These are phyloP conservation scores for Geotrupes spiniger DNA, from an alignment of 2,888 invertebrate genomes.

Conservation along the genomic window DNA sequence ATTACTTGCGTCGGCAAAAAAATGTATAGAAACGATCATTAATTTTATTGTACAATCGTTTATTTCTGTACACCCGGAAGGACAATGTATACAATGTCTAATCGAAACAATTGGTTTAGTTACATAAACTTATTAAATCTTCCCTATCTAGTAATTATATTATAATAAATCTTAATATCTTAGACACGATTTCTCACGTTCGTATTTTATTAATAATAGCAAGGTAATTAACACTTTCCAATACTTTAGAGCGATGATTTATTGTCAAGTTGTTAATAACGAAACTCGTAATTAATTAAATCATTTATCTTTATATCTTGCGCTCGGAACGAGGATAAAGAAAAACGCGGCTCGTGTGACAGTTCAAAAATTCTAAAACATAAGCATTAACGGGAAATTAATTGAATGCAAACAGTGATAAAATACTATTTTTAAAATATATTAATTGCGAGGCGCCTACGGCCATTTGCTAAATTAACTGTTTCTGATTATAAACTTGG, in stretches of 20 bases:
- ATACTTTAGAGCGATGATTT: conserved; percentile 2
- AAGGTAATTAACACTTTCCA: conserved; percentile 7
- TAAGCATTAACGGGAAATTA: conserved; percentile 1
- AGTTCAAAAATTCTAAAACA: neutral
- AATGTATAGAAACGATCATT: neutral
- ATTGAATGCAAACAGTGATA: neutral
- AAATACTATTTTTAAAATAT: too few relatives aligned
- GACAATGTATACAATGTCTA: conserved; percentile 1
- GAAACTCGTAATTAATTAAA: conserved; percentile 5
- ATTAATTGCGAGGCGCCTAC: too few relatives aligned
- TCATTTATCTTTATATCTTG: neutral
- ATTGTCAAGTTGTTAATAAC: neutral
- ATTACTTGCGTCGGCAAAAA: neutral
- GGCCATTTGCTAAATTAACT: too few relatives aligned
- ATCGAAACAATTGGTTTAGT: conserved; percentile 5
- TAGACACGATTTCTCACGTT: conserved; percentile 23
- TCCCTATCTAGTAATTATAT: conserved; percentile 20
- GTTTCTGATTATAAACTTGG: too few relatives aligned
- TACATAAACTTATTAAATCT: conserved; percentile 7
- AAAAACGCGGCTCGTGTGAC: too few relatives aligned
- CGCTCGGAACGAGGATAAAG: neutral
- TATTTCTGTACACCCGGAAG: neutral
- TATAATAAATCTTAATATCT: conserved; percentile 22
- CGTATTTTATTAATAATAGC: conserved; percentile 6
- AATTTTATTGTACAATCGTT: neutral